A percentile compares a stretch with the other conserved stretches of the same genome.
Conservation (phyloP, 2,797 vertebrate species). For the Brotula barbata region DNA sequence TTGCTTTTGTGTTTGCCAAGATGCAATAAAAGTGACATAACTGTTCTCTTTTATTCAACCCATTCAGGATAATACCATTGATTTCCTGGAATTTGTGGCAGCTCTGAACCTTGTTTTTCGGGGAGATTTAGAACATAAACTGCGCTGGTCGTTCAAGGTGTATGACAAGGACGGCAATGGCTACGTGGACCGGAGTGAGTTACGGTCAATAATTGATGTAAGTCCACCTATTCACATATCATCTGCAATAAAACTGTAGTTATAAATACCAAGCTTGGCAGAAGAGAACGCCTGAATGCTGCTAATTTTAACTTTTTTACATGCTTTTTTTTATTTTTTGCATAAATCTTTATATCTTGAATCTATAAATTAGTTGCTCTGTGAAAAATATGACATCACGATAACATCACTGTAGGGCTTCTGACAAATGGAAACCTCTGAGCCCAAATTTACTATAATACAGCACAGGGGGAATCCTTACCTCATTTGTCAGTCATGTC, state of each 20-base stretch:
- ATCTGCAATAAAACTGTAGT: neutral
- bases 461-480: too few species aligned
- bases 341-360: too few species aligned
- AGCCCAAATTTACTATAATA: too few species aligned
- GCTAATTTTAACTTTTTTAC: too few species aligned
- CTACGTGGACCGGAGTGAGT: slow-evolving; percentile 69
- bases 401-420: too few species aligned
- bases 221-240: slow-evolving; percentile 18
- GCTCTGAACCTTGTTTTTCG: slow-evolving; percentile 77
- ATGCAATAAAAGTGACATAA: neutral
- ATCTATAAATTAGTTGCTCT: too few species aligned
- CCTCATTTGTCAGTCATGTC: too few species aligned
- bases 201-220: slow-evolving; percentile 77
- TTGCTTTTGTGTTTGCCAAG: neutral
- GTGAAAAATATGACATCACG: too few species aligned
- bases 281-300: too few species aligned
- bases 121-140: slow-evolving; percentile 75
- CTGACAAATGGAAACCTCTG: too few species aligned
- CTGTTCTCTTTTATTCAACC: neutral
- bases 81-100: slow-evolving; percentile 80
- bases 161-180: slow-evolving; percentile 78
- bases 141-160: slow-evolving; percentile 81
- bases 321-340: too few species aligned
- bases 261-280: neutral
- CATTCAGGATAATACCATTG: slow-evolving; percentile 76